Base-by-base conservation (phyloP, 1,140 invertebrate genomes). In the Tribolium castaneum region DNA sequence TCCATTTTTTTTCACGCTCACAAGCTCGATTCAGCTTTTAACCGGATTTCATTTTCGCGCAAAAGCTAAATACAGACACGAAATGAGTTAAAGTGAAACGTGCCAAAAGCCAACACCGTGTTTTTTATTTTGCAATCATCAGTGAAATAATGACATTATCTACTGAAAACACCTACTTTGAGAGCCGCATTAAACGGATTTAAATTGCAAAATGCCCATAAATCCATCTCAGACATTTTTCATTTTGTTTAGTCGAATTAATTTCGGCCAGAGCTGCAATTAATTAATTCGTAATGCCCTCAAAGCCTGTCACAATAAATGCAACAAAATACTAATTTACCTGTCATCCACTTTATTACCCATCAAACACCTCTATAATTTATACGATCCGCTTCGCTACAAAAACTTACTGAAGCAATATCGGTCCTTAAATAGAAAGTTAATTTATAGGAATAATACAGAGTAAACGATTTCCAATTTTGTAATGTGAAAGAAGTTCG, bases 31-130 rank as follows among this genome's bases (percentile, higher is more conserved):
- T 66, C 59, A 66, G 59, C 59, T 66, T 66, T 66, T 66, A 66
- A 66, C 59, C 30, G 30, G 59, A 66, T 66, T 66, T 66, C 30
- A 35, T 34, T 66, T 35, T 34, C 25, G 59, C 59, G 59, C 59
- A 66, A 66, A 34, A 66, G 59, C 59, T 35, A 66, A 66, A 66
- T 35, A 66, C 25, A 6, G 30, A 66, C 25, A 13, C 7, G 22
- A 59, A 66, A 66, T 35, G 25, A 66, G 59, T 66, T 66, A 66
- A 66, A 66, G 5, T 66, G 59, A 66, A 66, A 66, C 59, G 59
- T 66, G 59, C 59, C 30, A 35, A 66, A 66, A 66, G 59, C 59
- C 30, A 66, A 66, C 59, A 35, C 25, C n/a, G 14, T 66, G 6
- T 66, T 66, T 66, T 19, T 66, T 35, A 66, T 66, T 66, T 66